Evolutionary conservation across 2,888 invertebrate species (phyloP).

Genomic region (Drosophila nr. medialis): DNA sequence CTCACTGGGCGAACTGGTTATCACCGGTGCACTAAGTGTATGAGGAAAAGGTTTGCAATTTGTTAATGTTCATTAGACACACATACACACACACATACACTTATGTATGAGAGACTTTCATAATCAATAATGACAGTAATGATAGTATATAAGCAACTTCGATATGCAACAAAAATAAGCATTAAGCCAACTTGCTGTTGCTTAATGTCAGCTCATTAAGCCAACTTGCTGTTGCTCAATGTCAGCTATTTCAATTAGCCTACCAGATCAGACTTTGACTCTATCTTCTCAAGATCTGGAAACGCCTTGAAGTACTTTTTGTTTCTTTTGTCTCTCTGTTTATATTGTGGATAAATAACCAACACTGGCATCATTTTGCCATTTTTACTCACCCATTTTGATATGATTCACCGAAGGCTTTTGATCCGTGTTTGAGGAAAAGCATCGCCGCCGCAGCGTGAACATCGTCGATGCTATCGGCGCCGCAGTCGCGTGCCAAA

Average conservation of each 20-base stretch:
- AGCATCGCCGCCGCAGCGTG: slow-evolving; percentile 94
- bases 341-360: neutral
- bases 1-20: slow-evolving; percentile 95
- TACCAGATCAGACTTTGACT: neutral
- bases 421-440: slow-evolving; percentile 93
- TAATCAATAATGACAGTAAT: neutral
- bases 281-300: neutral
- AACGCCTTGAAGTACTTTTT: neutral
- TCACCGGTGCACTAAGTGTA: slow-evolving; percentile 86
- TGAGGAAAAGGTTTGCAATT: slow-evolving; percentile 1
- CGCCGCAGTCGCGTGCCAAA: slow-evolving; percentile 84
- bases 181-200: neutral
- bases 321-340: neutral
- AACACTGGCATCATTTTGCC: neutral
- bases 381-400: slow-evolving; percentile 82
- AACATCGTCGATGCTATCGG: slow-evolving; percentile 90
- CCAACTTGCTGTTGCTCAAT: neutral
- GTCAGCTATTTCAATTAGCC: neutral
- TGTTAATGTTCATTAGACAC: neutral
- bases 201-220: neutral
- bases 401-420: slow-evolving; percentile 86
- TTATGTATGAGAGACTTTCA: neutral
- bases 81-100: neutral
- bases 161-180: too few species aligned
- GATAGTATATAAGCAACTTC: neutral